Base-by-base conservation (phyloP, 1,140 invertebrate species). In the Drosophila parabipectinata region DNA sequence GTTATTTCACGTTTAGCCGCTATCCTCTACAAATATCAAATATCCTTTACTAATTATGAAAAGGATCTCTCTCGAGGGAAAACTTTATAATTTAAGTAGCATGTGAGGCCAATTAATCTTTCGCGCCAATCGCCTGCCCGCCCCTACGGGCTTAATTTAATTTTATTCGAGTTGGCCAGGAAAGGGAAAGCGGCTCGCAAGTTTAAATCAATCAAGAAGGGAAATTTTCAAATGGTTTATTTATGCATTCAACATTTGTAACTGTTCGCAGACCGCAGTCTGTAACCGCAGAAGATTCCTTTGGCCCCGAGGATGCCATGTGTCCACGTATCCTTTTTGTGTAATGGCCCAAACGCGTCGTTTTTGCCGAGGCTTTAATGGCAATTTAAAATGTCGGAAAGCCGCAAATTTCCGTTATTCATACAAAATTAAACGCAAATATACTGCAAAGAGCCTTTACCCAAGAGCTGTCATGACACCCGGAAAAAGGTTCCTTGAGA, bases 371-470 rank as follows among this genome's bases (percentile, higher is more conserved):
- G 26, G 48, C 80, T 87, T 87, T 88, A 87, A 88, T 88, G 79
- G 79, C 83, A 61, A 89, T 88, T 88, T 88, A 73, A 88, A 88
- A 88, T 83, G 83, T 62, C 83, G 83, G 83, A 88, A 88, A 79
- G 64, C 83, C 83, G 79, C 83, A 88, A 88, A 88, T 88, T 88
- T 88, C 83, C 83, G 83, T 79, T 83, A 77, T 79, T 88, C 79
- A 82, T 88, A 79, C 59, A 77, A 83, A 88, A 87, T 87, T 82
- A 82, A 87, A 88, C 75, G 75, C 76, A 87, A 83, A 88, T 88
- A 83, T 54, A 51, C 28, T 48, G 47, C 60, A 76, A 68, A 63
- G 59, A 69, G 71, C 64, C 67, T 57, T 67, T 73, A 52, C 53
- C 58, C 61, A 55, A 52, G 55, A 62, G 60, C 60, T 63, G 57